A percentile compares a stretch with the other conserved stretches of the same genome.
Conservation (phyloP, 2,888 invertebrate species). For the Epistrophella euchroma region DNA sequence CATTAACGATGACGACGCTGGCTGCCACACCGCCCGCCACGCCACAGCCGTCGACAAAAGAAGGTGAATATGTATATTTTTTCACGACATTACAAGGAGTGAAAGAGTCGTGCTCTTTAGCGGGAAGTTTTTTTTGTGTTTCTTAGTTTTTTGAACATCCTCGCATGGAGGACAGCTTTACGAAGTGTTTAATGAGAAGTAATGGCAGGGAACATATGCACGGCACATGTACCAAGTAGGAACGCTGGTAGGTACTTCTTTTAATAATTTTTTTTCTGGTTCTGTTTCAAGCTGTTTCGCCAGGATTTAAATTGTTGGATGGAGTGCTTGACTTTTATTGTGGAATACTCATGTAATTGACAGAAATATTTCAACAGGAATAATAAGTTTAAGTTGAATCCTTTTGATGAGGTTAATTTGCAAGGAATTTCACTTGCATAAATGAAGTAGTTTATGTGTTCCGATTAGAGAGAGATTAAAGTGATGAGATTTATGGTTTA, state of each 20-base stretch:
- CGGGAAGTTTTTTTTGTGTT: constrained; percentile 9
- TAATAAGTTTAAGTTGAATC: constrained; percentile 46
- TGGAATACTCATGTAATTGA: constrained; percentile 62
- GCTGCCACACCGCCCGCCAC: not conserved
- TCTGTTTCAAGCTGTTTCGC: constrained; percentile 6
- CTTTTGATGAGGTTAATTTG: constrained; percentile 35
- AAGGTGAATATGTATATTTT: constrained; percentile 47
- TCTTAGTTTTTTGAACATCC: not conserved
- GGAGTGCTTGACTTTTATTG: constrained; percentile 57
- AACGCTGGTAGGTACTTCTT: too few relatives aligned
- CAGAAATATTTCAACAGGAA: constrained; percentile 56
- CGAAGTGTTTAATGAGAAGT: constrained; percentile 76
- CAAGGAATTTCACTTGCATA: constrained; percentile 9
- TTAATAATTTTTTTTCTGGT: not conserved
- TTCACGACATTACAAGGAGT: constrained; percentile 69
- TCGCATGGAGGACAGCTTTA: constrained; percentile 58
- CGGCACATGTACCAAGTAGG: constrained; percentile 65
- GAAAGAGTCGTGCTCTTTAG: constrained; percentile 63
- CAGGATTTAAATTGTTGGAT: constrained; percentile 64
- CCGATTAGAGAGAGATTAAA: not conserved
- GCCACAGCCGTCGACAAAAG: constrained; percentile 18
- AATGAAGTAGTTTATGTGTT: constrained; percentile 3
- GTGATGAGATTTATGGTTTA: not conserved
- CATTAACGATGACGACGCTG: not conserved
- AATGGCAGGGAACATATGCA: constrained; percentile 71